Base-by-base conservation (phyloP, 1,140 invertebrate genomes). In the Zophobas atratus region DNA sequence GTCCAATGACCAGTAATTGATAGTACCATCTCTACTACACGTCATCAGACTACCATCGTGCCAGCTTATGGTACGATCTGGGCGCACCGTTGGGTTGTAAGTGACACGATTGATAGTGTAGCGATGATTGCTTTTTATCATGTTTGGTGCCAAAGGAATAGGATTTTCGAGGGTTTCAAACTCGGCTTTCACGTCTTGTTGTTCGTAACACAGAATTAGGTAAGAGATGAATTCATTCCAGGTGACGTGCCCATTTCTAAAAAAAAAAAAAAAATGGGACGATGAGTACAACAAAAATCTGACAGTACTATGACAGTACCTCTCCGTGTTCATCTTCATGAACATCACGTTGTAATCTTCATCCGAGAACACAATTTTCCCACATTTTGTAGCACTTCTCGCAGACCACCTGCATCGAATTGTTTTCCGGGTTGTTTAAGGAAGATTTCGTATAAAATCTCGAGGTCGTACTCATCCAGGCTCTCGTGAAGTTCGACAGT, bases 221-320 rank as follows among this genome's bases (percentile, higher is more conserved):
- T 92, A 90, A 0, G 92, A 92, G 2, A 93, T 88, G 76, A 93
- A 88, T 84, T 93, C 91, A 81, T 93, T 88, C 92, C 92, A 93
- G 8, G 89, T 90, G 8, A 92, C 88, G 70, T 88, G 86, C 20
- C 89, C 91, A 77, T 90, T 87, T 43, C 89, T 83, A 70, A 20
- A 80, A 78, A 72, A 75, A 20, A 20, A 20, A 20, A 20, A 20
- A 20, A 20, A 20, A 20, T 20, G 20, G 20, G 20, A 20, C 20
- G 20, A 20, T 20, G 20, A 20, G 20, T 20, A 20, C 20, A 20
- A 20, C 20, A 20, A 20, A 20, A 20, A 20, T 20, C 20, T 20
- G 20, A 20, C 20, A 20, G 20, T 20, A 20, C 20, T 20, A 20
- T 20, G 20, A 20, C 20, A 20, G 20, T 71, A 81, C 78, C 79